Evolutionary conservation across 1,140 invertebrate genomes (phyloP).

Genomic region (Carposina sasakii): DNA sequence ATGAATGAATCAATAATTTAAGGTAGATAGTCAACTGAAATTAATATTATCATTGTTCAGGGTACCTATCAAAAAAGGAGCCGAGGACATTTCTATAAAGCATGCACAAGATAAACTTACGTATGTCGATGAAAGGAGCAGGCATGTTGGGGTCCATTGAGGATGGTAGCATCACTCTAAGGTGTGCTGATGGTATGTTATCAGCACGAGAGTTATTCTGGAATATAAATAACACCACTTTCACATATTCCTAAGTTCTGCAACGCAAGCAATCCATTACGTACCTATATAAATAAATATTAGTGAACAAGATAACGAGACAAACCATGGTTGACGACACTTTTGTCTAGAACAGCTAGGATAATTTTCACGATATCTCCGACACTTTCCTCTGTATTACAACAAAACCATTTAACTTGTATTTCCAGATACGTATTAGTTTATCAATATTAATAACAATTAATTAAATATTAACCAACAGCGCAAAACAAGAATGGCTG

Average conservation of each 20-base stretch:
- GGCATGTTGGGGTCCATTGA: slow-evolving; percentile 48
- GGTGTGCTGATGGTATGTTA: slow-evolving; percentile 42
- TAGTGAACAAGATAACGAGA: slow-evolving; percentile 28
- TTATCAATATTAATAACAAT: too few relatives aligned
- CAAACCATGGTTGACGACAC: slow-evolving; percentile 45
- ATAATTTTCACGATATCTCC: too few relatives aligned
- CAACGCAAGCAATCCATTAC: slow-evolving; percentile 36
- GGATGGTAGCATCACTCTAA: slow-evolving; percentile 53
- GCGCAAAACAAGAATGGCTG: too few relatives aligned
- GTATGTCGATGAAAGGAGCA: slow-evolving; percentile 51
- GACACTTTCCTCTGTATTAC: too few relatives aligned
- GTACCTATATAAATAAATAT: slow-evolving; percentile 64
- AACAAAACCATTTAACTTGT: too few relatives aligned
- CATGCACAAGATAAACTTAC: slow-evolving; percentile 43
- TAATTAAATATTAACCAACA: too few relatives aligned
- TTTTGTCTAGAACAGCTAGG: too few relatives aligned
- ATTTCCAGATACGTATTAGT: too few relatives aligned
- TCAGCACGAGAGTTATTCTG: slow-evolving; percentile 52
- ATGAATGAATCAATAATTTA: neutral
- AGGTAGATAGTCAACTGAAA: neutral
- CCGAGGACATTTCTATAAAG: too few relatives aligned
- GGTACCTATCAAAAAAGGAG: too few relatives aligned
- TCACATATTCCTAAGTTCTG: slow-evolving; percentile 35
- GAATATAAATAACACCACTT: slow-evolving; percentile 45
- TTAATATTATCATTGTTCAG: too few relatives aligned